Conservation (phyloP, 2,888 invertebrate species). For the Drosophila infuscata region DNA sequence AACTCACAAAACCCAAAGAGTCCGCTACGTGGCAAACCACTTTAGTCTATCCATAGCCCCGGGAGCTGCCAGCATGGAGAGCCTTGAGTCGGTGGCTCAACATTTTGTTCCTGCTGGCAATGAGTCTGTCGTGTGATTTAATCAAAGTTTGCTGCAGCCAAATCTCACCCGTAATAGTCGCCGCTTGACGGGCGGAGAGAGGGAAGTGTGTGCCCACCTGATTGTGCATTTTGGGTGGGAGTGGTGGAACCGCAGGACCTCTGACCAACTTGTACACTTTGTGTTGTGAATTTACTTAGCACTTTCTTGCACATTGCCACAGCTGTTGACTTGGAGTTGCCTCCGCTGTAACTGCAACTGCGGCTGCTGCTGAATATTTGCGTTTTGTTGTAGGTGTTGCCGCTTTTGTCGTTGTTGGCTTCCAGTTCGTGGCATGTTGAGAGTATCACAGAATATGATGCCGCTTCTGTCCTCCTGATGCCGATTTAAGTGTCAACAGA, state of each 20-base stretch:
- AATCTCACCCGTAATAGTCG: conserved; percentile 63
- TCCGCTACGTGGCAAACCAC: conserved; percentile 60
- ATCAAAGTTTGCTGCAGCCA: conserved; percentile 75
- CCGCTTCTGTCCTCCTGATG: conserved; percentile 43
- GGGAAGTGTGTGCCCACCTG: conserved; percentile 6
- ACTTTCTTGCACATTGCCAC: conserved; percentile 65
- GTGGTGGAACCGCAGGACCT: conserved; percentile 27
- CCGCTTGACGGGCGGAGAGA: conserved; percentile 2
- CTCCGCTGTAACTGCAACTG: conserved; percentile 8
- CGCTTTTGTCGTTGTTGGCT: neutral
- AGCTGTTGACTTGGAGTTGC: conserved; percentile 49
- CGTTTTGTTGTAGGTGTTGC: conserved; percentile 61
- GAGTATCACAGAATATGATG: conserved; percentile 62
- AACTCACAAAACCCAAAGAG: conserved; percentile 17
- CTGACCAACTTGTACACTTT: conserved; percentile 57
- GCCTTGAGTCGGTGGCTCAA: conserved; percentile 37
- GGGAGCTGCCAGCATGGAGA: conserved; percentile 16
- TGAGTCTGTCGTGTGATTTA: conserved; percentile 72
- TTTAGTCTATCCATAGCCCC: conserved; percentile 45
- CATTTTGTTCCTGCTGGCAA: conserved; percentile 24
- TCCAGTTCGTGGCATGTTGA: neutral
- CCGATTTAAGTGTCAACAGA: conserved; percentile 77
- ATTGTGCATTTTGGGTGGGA: conserved; percentile 57
- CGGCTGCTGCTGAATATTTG: conserved; percentile 67
- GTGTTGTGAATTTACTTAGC: conserved; percentile 76